phyloP scores from a whole-genome alignment of 2,113 vertebrate genomes.

The Hymenochirus boettgeri region DNA sequence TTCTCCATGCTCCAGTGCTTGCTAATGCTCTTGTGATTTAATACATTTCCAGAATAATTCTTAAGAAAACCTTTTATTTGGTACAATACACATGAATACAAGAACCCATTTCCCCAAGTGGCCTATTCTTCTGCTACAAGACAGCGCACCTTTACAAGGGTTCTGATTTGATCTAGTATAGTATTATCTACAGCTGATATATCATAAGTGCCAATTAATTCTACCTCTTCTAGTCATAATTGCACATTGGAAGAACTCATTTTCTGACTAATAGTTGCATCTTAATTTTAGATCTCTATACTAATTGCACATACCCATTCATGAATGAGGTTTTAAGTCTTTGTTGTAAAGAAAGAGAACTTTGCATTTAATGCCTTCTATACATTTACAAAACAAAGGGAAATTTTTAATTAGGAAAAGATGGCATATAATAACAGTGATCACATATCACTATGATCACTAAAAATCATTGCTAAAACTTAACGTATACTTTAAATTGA shows the following conservation, averaged over 20 bases:
- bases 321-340: constrained; percentile 22
- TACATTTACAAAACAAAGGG: constrained; percentile 25
- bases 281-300: constrained; percentile 27
- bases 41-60: too few relatives aligned
- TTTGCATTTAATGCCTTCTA: constrained; percentile 15
- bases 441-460: constrained; percentile 17
- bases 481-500: constrained; percentile 29
- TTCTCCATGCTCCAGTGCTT: too few relatives aligned
- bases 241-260: constrained; percentile 26
- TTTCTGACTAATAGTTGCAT: constrained; percentile 34
- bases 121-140: too few relatives aligned
- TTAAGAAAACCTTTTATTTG: too few relatives aligned
- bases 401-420: constrained; percentile 20
- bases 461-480: constrained; percentile 21
- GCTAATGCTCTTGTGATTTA: too few relatives aligned
- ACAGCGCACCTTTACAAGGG: too few relatives aligned
- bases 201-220: constrained; percentile 38
- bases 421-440: constrained; percentile 11
- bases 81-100: too few relatives aligned
- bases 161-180: not conserved
- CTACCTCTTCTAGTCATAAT: constrained; percentile 29
- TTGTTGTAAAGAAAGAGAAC: constrained; percentile 23
- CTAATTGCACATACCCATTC: constrained; percentile 22
- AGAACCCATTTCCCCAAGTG: too few relatives aligned
- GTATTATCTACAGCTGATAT: constrained; percentile 28